A percentile compares a stretch with the other conserved stretches of the same genome.
Evolutionary conservation across 2,113 vertebrate species (phyloP).

Genomic region (Origma solitaria): DNA sequence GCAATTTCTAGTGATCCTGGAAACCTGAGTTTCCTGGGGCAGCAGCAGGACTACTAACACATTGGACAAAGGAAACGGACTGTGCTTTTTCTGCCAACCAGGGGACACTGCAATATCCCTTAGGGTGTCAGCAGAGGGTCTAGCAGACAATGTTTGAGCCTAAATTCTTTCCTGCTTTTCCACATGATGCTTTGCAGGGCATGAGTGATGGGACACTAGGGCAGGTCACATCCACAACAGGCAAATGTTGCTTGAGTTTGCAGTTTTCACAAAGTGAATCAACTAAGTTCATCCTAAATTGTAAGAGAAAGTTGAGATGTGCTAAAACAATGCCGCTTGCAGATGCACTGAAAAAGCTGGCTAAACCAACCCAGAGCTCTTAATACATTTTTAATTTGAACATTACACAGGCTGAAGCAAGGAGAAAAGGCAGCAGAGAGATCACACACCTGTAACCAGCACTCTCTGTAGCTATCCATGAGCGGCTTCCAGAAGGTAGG

Average conservation of each 20-base stretch:
- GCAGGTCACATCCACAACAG: neutral
- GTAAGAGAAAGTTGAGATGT: neutral
- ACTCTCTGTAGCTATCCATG: neutral
- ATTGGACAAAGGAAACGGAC: neutral
- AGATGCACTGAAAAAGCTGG: neutral
- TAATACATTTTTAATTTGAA: neutral
- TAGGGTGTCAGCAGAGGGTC: neutral
- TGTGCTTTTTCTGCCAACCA: neutral
- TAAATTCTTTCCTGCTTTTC: neutral
- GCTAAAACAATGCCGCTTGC: neutral
- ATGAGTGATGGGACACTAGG: neutral
- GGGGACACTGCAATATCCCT: neutral
- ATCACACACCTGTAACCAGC: neutral
- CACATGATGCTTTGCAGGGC: neutral
- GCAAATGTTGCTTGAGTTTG: neutral
- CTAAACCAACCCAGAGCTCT: neutral
- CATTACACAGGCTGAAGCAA: neutral
- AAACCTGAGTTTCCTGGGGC: neutral
- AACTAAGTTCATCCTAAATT: neutral
- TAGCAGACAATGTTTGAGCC: neutral
- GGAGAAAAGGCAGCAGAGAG: neutral
- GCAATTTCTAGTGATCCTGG: neutral
- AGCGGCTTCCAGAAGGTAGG: neutral
- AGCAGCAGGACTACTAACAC: neutral
- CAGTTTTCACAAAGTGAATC: neutral